Evolutionary conservation across 2,888 invertebrate genomes (phyloP).

Genomic region (Melolontha melolontha): DNA sequence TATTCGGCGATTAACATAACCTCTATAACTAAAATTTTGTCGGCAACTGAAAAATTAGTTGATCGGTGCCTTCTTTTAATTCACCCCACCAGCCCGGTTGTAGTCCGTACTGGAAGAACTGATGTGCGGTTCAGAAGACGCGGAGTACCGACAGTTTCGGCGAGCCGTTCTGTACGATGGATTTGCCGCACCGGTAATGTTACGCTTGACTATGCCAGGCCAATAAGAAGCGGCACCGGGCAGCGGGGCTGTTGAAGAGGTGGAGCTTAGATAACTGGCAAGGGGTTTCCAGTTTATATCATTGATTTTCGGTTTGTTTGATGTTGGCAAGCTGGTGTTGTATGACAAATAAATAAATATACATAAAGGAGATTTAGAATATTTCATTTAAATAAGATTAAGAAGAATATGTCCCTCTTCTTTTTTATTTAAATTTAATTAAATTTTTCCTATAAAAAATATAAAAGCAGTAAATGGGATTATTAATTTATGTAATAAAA

Average conservation of each 20-base stretch:
- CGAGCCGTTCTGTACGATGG: conserved; percentile 13
- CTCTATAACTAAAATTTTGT: conserved; percentile 24
- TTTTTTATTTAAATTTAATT: too few species aligned
- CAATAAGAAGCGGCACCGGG: conserved; percentile 41
- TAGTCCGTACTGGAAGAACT: background rate
- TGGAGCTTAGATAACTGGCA: conserved; percentile 43
- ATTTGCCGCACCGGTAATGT: conserved; percentile 38
- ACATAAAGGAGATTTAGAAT: too few species aligned
- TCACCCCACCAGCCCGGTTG: conserved; percentile 28
- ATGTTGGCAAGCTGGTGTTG: too few species aligned
- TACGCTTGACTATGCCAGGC: conserved; percentile 22
- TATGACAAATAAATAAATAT: too few species aligned
- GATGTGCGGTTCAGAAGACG: conserved; percentile 16
- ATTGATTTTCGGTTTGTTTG: conserved; percentile 43
- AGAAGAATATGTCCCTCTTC: too few species aligned
- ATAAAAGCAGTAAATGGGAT: too few species aligned
- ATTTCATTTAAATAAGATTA: too few species aligned
- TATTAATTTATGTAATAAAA: too few species aligned
- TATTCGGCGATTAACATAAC: conserved; percentile 26
- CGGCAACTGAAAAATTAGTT: conserved; percentile 31
- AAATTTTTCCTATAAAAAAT: too few species aligned
- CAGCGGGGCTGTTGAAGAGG: conserved; percentile 39
- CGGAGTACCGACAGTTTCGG: background rate
- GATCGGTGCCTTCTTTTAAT: conserved; percentile 38
- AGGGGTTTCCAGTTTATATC: conserved; percentile 44